A percentile compares a stretch with the other conserved stretches of the same genome.
phyloP scores from a whole-genome alignment of 2,797 vertebrate genomes.

The Melanotaenia maccullochi region DNA sequence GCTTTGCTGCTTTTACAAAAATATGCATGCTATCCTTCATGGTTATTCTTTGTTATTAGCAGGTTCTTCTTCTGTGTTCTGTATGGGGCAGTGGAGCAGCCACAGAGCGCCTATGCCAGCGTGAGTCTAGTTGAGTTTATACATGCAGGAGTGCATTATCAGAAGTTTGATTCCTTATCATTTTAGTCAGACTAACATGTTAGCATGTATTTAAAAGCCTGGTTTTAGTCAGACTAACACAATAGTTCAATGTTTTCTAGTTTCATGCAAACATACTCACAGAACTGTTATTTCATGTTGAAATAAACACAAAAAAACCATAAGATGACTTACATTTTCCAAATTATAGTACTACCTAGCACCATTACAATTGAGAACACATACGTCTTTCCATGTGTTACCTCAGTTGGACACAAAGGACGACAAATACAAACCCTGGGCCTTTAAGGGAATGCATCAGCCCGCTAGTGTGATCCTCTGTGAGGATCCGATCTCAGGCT shows the following conservation, averaged over 20 bases:
- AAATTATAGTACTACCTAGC: not conserved
- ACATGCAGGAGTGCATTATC: not conserved
- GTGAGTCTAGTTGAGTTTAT: not conserved
- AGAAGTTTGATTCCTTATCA: no score
- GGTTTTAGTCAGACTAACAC: not conserved
- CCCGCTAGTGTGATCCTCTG: conserved; percentile 48
- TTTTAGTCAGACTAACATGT: not conserved
- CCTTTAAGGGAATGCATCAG: conserved; percentile 48
- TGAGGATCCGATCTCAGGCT: conserved; percentile 67
- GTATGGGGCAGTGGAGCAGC: no score
- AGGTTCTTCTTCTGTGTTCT: not conserved
- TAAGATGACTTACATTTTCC: not conserved
- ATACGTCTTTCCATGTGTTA: conserved; percentile 1
- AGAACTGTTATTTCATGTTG: not conserved
- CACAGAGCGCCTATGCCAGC: not conserved
- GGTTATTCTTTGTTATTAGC: no score
- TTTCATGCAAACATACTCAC: not conserved
- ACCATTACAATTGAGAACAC: not conserved
- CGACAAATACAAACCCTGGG: conserved; percentile 1
- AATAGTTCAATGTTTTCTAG: not conserved
- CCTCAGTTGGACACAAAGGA: conserved; percentile 3
- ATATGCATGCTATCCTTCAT: not conserved
- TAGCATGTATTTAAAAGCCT: not conserved
- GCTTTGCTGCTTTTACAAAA: not conserved
- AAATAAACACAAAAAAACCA: not conserved